phyloP scores from a whole-genome alignment of 2,113 vertebrate species.

The Centropus unirufus region DNA sequence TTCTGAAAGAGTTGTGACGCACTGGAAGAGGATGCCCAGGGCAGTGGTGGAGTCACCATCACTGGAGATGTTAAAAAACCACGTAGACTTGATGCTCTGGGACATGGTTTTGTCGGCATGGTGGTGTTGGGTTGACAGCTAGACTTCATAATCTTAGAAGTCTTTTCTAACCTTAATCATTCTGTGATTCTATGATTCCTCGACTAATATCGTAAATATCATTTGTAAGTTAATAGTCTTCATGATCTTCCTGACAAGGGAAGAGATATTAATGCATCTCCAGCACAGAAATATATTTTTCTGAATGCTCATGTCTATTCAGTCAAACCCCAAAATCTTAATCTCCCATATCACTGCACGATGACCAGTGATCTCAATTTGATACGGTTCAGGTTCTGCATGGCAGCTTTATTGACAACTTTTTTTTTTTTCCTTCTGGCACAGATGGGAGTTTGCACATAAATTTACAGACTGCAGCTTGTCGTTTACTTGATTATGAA shows the following conservation, averaged over 20 bases:
- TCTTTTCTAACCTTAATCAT: too few species aligned
- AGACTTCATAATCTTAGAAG: too few species aligned
- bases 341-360: neutral
- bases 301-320: neutral
- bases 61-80: too few species aligned
- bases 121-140: too few species aligned
- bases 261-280: neutral
- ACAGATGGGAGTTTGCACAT: constrained; percentile 36
- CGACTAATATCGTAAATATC: neutral
- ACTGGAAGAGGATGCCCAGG: too few species aligned
- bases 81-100: too few species aligned
- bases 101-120: too few species aligned
- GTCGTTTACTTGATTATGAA: constrained; percentile 47
- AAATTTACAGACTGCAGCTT: constrained; percentile 31
- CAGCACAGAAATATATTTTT: neutral
- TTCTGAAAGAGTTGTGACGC: too few species aligned
- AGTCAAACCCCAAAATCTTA: neutral
- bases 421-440: constrained; percentile 4
- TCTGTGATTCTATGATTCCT: neutral
- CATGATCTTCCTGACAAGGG: neutral
- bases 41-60: too few species aligned
- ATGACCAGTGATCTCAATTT: neutral
- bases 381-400: neutral
- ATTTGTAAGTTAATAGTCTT: neutral
- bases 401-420: constrained; percentile 7